Percentiles rank a stretch among this genome's conserved stretches.
Conservation (phyloP, 2,888 invertebrate genomes). For the Nephrocerus scutellatus region DNA sequence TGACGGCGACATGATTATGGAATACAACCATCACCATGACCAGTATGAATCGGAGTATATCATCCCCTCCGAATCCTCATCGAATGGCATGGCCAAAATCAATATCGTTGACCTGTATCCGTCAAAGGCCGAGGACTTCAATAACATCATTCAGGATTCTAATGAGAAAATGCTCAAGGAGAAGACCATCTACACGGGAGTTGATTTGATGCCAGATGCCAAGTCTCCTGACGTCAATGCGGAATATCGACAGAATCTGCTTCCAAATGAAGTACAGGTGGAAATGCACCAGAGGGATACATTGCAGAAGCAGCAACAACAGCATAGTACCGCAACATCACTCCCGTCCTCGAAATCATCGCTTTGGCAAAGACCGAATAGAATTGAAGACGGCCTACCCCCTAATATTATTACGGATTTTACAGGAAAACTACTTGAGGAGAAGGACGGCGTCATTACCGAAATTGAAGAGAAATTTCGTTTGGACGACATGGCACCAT, state of each 20-base stretch:
- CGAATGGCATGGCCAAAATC: constrained; percentile 32
- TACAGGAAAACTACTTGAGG: constrained; percentile 42
- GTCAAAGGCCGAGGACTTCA: constrained; percentile 40
- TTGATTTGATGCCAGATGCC: constrained; percentile 11
- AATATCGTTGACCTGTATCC: constrained; percentile 45
- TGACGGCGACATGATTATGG: constrained; percentile 12
- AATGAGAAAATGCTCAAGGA: constrained; percentile 35
- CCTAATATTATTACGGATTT: constrained; percentile 31
- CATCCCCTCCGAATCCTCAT: too few relatives aligned
- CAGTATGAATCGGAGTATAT: too few relatives aligned
- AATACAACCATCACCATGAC: constrained; percentile 15
- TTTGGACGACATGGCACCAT: constrained; percentile 32
- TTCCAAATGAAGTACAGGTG: constrained; percentile 35
- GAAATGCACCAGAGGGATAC: constrained; percentile 4
- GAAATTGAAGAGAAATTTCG: constrained; percentile 46
- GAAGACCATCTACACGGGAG: constrained; percentile 31
- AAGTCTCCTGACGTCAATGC: constrained; percentile 6
- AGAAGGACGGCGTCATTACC: constrained; percentile 45
- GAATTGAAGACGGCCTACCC: too few relatives aligned
- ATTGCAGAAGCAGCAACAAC: constrained; percentile 9
- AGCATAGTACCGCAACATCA: too few relatives aligned
- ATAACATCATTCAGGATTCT: constrained; percentile 35
- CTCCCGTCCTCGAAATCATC: too few relatives aligned
- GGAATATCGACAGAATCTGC: constrained; percentile 32
- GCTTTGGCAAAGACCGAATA: too few relatives aligned